phyloP scores from a whole-genome alignment of 2,797 vertebrate species.

The Champsocephalus esox region DNA sequence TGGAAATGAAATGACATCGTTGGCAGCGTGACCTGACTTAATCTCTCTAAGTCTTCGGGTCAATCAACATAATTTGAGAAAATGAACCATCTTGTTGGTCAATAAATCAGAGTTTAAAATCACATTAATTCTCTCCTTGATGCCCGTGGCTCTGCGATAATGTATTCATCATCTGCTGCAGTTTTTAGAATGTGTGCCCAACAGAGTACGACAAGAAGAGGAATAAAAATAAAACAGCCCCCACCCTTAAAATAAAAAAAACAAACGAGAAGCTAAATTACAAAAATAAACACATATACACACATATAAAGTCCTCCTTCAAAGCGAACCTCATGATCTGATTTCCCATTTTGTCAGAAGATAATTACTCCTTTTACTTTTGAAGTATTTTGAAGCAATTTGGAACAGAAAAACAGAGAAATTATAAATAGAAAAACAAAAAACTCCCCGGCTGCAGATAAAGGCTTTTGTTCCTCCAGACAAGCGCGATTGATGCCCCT shows the following conservation, averaged over 20 bases:
- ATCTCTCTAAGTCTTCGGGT: conserved; percentile 30
- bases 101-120: conserved; percentile 52
- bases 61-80: conserved; percentile 36
- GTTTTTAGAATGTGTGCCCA: conserved; percentile 18
- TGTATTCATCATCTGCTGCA: conserved; percentile 27
- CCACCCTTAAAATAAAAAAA: background rate
- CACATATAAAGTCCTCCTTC: conserved; percentile 23
- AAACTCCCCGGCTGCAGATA: conserved; percentile 26
- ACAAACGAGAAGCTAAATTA: background rate
- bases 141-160: conserved; percentile 10
- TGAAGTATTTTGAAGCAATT: conserved; percentile 31
- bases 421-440: conserved; percentile 51
- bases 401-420: background rate
- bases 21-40: background rate
- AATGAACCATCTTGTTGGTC: conserved; percentile 24
- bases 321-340: conserved; percentile 37
- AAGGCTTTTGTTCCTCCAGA: conserved; percentile 59
- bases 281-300: background rate
- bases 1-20: conserved; percentile 7
- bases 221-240: conserved; percentile 1
- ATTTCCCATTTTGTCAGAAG: conserved; percentile 27
- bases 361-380: conserved; percentile 13
- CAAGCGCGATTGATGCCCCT: conserved; percentile 72
- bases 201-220: conserved; percentile 26
- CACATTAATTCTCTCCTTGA: conserved; percentile 37